These are phyloP conservation scores for Danio aesculapii DNA, from an alignment of 2,797 vertebrate species.

Conservation along the genomic window DNA sequence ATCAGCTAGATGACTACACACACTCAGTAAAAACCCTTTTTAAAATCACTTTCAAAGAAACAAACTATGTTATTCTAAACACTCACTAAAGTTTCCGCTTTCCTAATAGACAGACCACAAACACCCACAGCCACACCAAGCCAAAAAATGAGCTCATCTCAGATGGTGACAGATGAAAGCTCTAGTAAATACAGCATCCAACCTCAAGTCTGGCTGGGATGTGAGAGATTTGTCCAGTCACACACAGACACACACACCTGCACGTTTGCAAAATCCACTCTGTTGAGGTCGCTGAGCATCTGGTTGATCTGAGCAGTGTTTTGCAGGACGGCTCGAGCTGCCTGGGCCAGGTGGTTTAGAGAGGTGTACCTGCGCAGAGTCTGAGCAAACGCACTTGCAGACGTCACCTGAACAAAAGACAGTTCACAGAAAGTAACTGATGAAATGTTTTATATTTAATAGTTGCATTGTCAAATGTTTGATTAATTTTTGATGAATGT, in stretches of 20 bases:
- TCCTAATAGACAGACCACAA: conserved; percentile 3
- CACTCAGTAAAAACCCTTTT: background rate
- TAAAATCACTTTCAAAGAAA: background rate
- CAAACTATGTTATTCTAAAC: background rate
- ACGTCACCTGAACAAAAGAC: conserved; percentile 81
- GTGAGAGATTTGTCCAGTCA: background rate
- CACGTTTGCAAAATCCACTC: conserved; percentile 94
- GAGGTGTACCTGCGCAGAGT: conserved; percentile 95
- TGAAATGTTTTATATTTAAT: background rate
- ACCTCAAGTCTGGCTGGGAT: background rate
- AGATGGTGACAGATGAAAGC: conserved; percentile 2
- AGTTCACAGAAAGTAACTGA: background rate
- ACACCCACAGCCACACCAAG: background rate
- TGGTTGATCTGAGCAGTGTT: conserved; percentile 96
- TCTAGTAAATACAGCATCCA: background rate
- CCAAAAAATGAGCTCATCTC: background rate
- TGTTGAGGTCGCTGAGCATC: conserved; percentile 96
- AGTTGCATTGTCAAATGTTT: background rate
- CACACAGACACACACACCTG: conserved; percentile 78
- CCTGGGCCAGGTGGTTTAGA: conserved; percentile 93
- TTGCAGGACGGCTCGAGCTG: conserved; percentile 92
- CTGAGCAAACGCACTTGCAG: conserved; percentile 93
- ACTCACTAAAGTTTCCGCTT: background rate
- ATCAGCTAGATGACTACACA: background rate
- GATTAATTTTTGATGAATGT: background rate